These are phyloP conservation scores for Acromyrmex echinatior DNA, from an alignment of 1,140 invertebrate species.

Conservation along the genomic window DNA sequence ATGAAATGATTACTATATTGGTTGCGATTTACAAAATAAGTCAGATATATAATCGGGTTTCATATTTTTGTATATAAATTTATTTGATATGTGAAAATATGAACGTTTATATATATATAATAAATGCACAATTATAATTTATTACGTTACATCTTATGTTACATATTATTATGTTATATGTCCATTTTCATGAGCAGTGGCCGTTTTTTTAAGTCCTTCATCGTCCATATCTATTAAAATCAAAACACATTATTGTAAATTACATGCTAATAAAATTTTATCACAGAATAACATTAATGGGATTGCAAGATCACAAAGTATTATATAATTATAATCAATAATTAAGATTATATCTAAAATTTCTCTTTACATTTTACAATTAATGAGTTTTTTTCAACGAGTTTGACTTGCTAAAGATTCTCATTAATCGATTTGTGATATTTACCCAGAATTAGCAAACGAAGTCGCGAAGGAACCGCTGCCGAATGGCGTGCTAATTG, in stretches of 20 bases:
- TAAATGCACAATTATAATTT: not conserved
- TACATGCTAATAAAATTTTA: not conserved
- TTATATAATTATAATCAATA: not conserved
- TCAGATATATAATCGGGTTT: not conserved
- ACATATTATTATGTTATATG: not conserved
- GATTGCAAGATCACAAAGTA: no score
- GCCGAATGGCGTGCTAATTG: no score
- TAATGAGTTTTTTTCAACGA: not conserved
- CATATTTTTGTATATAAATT: slow-evolving; percentile 46
- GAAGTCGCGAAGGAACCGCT: no score
- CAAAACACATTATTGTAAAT: not conserved
- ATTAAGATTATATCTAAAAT: not conserved
- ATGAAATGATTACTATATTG: not conserved
- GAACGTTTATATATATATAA: not conserved
- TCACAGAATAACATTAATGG: not conserved
- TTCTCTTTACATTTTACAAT: not conserved
- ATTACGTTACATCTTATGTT: not conserved
- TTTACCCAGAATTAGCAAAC: slow-evolving; percentile 67
- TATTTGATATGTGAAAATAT: slow-evolving; percentile 49
- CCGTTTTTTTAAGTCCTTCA: not conserved
- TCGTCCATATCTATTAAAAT: slow-evolving; percentile 60
- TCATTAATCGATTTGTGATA: not conserved
- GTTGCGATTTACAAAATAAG: not conserved
- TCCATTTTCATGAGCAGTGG: not conserved
- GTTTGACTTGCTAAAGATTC: not conserved